Conservation (phyloP, 2,888 invertebrate species). For the Drosophila cognata region DNA sequence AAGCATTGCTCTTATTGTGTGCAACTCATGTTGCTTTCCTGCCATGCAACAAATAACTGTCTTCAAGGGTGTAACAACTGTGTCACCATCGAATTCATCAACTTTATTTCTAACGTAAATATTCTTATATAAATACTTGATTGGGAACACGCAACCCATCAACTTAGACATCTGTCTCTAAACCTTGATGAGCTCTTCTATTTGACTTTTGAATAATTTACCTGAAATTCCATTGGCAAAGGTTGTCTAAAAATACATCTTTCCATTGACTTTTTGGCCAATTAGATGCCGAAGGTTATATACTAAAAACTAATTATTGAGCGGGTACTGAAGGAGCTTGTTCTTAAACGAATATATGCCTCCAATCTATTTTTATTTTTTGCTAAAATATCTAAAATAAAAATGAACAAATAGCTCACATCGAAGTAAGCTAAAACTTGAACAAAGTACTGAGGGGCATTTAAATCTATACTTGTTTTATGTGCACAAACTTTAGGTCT, state of each 20-base stretch:
- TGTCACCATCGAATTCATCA: constrained; percentile 38
- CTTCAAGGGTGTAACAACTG: constrained; percentile 51
- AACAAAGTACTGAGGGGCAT: constrained; percentile 19
- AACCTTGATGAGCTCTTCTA: constrained; percentile 3
- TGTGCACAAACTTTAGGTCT: not conserved
- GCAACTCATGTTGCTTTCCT: constrained; percentile 25
- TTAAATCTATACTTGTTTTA: constrained; percentile 20
- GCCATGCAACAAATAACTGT: constrained; percentile 34
- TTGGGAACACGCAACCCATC: constrained; percentile 21
- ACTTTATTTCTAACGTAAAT: constrained; percentile 16
- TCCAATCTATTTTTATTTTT: not conserved
- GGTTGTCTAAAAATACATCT: not conserved
- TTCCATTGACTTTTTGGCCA: not conserved
- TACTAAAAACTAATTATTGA: not conserved
- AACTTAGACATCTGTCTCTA: constrained; percentile 17
- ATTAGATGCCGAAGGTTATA: not conserved
- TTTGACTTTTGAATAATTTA: constrained; percentile 8
- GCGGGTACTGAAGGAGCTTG: not conserved
- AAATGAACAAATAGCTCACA: not conserved
- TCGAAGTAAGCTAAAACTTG: not conserved
- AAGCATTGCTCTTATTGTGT: constrained; percentile 55
- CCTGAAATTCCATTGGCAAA: not conserved
- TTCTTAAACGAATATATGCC: not conserved
- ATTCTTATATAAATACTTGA: constrained; percentile 32
- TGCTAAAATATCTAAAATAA: not conserved